Evolutionary conservation across 2,113 vertebrate species (phyloP).

Genomic region (Paradoxurus hermaphroditus): DNA sequence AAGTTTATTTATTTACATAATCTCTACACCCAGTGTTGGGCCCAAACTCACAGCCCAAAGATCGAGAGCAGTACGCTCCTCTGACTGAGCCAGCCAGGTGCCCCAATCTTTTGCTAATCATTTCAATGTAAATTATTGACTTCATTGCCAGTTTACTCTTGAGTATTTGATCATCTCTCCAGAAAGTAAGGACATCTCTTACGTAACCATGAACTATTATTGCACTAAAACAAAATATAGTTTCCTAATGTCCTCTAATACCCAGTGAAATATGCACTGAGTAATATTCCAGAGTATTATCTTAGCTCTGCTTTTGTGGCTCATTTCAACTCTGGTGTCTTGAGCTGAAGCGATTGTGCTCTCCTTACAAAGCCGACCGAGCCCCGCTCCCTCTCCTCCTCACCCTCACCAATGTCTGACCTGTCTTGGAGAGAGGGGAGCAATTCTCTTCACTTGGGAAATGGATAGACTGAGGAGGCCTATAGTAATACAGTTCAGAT

Average conservation of each 20-base stretch:
- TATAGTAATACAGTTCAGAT: background rate
- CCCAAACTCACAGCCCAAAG: background rate
- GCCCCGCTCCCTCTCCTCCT: rapidly evolving
- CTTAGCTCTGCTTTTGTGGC: background rate
- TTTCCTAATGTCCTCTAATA: background rate
- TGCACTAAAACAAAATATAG: background rate
- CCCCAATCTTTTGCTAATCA: background rate
- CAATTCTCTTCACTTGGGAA: background rate
- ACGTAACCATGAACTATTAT: background rate
- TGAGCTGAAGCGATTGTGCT: background rate
- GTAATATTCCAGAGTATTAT: background rate
- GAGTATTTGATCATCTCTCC: background rate
- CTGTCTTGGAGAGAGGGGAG: background rate
- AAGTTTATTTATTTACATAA: background rate
- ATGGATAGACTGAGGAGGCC: background rate
- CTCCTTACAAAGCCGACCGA: background rate
- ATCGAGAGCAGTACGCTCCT: background rate
- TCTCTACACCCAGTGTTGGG: background rate
- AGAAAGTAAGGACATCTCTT: background rate
- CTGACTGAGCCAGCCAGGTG: background rate
- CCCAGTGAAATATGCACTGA: too few species aligned
- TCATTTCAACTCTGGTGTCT: background rate
- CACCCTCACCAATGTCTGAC: background rate
- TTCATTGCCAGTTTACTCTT: background rate
- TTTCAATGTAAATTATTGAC: background rate